Percentiles rank a stretch among this genome's conserved stretches.
phyloP scores from a whole-genome alignment of 2,113 vertebrate genomes.

The Leptobrachium ailaonicum region DNA sequence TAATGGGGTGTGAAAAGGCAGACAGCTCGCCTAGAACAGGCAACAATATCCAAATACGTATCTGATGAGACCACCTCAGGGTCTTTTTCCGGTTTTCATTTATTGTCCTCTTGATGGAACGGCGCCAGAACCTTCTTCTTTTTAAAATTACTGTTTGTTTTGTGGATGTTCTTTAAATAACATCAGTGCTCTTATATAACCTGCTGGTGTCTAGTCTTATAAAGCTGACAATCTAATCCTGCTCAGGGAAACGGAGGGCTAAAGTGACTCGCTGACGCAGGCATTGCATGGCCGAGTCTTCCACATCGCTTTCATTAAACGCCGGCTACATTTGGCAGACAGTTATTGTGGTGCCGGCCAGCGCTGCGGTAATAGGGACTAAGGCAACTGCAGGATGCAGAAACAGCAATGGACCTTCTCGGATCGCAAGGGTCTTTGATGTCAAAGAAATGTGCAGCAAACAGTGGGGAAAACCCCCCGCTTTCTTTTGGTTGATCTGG shows the following conservation, averaged over 20 bases:
- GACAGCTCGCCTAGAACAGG: conserved; percentile 96
- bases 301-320: neutral
- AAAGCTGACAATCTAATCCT: conserved; percentile 2
- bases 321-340: neutral
- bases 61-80: conserved; percentile 75
- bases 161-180: conserved; percentile 44
- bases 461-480: too few species aligned
- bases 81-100: conserved; percentile 78
- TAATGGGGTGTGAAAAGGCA: conserved; percentile 97
- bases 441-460: too few species aligned
- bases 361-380: neutral
- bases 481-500: too few species aligned
- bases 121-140: conserved; percentile 60
- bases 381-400: neutral
- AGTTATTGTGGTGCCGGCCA: neutral
- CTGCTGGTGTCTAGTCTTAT: neutral
- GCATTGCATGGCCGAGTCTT: neutral
- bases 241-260: neutral
- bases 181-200: neutral
- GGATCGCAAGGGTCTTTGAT: neutral
- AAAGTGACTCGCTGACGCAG: neutral
- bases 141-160: conserved; percentile 53
- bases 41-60: conserved; percentile 85
- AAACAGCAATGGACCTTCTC: neutral
- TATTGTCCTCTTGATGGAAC: conserved; percentile 80